Conservation (phyloP, 1,140 invertebrate species). For the Physella acuta region DNA sequence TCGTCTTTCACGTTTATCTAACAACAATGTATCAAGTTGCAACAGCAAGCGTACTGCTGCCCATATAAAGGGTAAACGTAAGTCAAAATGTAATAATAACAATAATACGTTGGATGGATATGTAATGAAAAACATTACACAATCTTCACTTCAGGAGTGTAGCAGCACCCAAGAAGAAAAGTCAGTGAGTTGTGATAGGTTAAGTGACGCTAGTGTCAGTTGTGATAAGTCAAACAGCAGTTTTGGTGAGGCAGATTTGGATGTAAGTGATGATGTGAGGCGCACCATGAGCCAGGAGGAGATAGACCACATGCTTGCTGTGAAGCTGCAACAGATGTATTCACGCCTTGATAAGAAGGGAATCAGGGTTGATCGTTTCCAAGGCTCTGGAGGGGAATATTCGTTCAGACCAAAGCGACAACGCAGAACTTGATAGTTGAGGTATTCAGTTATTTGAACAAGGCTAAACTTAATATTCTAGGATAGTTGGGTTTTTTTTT, state of each 20-base stretch:
- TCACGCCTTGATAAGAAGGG: background rate
- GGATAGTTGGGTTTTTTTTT: too few relatives aligned
- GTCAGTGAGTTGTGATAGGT: too few relatives aligned
- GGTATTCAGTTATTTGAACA: background rate
- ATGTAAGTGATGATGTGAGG: background rate
- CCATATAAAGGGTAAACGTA: too few relatives aligned
- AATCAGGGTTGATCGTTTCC: slow-evolving; percentile 11
- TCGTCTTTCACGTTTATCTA: too few relatives aligned
- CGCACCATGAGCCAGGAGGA: slow-evolving; percentile 15
- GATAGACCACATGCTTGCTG: background rate
- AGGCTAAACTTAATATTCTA: background rate
- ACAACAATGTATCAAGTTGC: too few relatives aligned
- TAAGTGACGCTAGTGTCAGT: too few relatives aligned
- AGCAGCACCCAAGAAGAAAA: too few relatives aligned
- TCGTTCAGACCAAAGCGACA: background rate
- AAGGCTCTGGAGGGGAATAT: slow-evolving; percentile 14
- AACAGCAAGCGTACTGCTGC: too few relatives aligned
- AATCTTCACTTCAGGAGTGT: too few relatives aligned
- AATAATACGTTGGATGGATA: too few relatives aligned
- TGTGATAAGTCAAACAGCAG: background rate
- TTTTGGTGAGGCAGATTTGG: background rate
- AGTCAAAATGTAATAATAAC: too few relatives aligned
- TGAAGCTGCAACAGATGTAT: slow-evolving; percentile 10
- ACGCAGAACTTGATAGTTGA: background rate
- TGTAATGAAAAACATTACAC: too few relatives aligned